phyloP scores from a whole-genome alignment of 2,888 invertebrate genomes.

The Strigamia transsilvanica region DNA sequence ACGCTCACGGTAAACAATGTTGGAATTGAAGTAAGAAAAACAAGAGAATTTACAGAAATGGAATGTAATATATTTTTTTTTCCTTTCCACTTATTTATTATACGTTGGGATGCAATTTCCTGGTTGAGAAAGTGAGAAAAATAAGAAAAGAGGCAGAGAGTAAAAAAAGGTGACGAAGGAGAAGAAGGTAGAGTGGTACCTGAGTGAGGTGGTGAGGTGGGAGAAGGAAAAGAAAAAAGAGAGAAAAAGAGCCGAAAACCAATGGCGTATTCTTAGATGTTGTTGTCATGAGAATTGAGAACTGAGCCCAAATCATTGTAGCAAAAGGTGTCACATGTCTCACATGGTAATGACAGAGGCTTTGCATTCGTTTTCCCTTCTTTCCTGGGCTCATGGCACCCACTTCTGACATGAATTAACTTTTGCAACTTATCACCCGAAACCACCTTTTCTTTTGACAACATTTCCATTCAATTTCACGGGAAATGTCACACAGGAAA shows the following conservation, averaged over 20 bases:
- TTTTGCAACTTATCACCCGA: not conserved
- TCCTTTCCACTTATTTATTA: not conserved
- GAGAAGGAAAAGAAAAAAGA: not conserved
- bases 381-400: not conserved
- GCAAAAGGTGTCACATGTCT: not conserved
- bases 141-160: not conserved
- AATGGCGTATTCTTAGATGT: not conserved
- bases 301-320: not conserved
- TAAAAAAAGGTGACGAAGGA: not conserved
- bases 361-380: not conserved
- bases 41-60: too few species aligned
- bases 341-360: not conserved
- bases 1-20: too few species aligned
- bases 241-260: not conserved
- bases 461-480: not conserved
- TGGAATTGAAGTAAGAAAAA: too few species aligned
- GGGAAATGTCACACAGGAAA: not conserved
- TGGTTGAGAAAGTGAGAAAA: not conserved
- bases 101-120: not conserved
- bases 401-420: constrained; percentile 1
- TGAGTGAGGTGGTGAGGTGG: too few species aligned
- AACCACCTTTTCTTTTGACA: not conserved
- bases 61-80: not conserved
- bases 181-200: not conserved
- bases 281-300: not conserved